A percentile compares a stretch with the other conserved stretches of the same genome.
phyloP scores from a whole-genome alignment of 2,888 invertebrate species.

The Drosophila kanekoi region DNA sequence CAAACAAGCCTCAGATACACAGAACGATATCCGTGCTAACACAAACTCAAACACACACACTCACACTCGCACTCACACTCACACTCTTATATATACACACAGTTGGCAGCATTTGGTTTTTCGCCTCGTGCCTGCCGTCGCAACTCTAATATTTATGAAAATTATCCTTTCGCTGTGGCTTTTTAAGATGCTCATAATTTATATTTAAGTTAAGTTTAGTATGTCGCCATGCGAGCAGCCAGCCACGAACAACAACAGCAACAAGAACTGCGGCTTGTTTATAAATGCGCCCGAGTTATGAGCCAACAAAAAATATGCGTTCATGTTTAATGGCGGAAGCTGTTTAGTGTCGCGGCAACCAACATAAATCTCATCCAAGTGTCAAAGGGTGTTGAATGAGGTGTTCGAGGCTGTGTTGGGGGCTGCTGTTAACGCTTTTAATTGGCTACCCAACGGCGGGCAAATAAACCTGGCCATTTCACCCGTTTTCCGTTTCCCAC shows the following conservation, averaged over 20 bases:
- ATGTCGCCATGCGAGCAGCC: conserved; percentile 66
- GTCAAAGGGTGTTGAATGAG: conserved; percentile 45
- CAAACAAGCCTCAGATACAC: conserved; percentile 49
- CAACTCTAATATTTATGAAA: conserved; percentile 79
- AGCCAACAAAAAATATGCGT: conserved; percentile 62
- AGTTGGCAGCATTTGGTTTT: conserved; percentile 44
- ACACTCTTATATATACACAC: conserved; percentile 1
- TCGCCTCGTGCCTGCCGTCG: conserved; percentile 10
- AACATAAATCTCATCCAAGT: conserved; percentile 68
- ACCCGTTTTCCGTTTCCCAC: not conserved
- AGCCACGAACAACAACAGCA: conserved; percentile 29
- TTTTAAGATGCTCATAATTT: conserved; percentile 82
- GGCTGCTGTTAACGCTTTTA: conserved; percentile 53
- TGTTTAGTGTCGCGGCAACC: conserved; percentile 75
- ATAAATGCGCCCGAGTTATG: conserved; percentile 61
- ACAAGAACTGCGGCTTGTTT: conserved; percentile 39
- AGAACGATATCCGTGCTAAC: conserved; percentile 28
- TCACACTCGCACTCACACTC: conserved; percentile 5
- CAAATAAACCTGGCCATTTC: conserved; percentile 52
- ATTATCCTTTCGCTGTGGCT: conserved; percentile 80
- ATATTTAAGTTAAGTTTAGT: conserved; percentile 78
- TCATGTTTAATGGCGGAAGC: conserved; percentile 79
- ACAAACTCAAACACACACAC: conserved; percentile 8
- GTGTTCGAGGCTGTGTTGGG: not conserved
- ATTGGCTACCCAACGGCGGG: conserved; percentile 61